These are phyloP conservation scores for Apotomis betuletana DNA, from an alignment of 2,888 invertebrate genomes.

Conservation along the genomic window DNA sequence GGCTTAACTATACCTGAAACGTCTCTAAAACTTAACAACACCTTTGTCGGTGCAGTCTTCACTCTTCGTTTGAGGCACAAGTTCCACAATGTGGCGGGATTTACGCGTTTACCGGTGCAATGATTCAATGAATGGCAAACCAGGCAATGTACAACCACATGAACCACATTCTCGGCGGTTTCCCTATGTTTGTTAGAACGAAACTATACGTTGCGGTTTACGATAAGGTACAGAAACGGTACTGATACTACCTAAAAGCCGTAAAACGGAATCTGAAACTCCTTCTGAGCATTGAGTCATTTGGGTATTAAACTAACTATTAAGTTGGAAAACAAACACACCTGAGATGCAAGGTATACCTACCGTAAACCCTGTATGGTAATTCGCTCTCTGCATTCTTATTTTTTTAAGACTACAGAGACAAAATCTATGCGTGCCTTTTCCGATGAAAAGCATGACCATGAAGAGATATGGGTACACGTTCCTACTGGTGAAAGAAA, in stretches of 20 bases:
- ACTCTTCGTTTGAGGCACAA: background rate
- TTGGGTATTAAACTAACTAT: too few relatives aligned
- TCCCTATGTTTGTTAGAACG: background rate
- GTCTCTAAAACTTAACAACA: background rate
- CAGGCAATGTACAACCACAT: background rate
- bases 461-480: too few relatives aligned
- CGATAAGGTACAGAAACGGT: background rate
- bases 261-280: too few relatives aligned
- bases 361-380: too few relatives aligned
- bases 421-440: too few relatives aligned
- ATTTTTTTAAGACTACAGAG: too few relatives aligned
- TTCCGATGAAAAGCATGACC: too few relatives aligned
- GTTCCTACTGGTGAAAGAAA: too few relatives aligned
- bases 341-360: too few relatives aligned
- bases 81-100: background rate
- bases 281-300: too few relatives aligned
- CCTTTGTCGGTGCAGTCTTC: background rate
- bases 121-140: slow-evolving; percentile 18
- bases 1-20: background rate
- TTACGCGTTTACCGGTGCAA: background rate
- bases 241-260: background rate
- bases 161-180: background rate
- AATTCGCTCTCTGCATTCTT: too few relatives aligned
- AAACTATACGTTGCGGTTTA: background rate
- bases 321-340: too few relatives aligned